phyloP scores from a whole-genome alignment of 2,113 vertebrate species.

The Calypte anna region DNA sequence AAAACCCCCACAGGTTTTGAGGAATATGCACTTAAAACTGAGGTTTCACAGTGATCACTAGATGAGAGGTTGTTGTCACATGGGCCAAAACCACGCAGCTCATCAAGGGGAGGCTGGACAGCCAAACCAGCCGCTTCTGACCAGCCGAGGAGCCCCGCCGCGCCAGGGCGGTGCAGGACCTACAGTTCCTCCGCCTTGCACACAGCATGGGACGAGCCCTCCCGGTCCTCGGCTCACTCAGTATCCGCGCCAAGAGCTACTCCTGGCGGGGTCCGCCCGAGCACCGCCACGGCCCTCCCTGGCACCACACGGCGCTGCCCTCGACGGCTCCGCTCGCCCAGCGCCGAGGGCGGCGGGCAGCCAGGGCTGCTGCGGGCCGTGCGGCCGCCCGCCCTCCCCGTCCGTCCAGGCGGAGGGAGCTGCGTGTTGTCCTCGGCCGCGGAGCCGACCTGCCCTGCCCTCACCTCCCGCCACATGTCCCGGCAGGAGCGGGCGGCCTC shows the following conservation, averaged over 20 bases:
- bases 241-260: too few relatives aligned
- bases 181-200: not conserved
- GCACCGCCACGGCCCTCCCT: too few relatives aligned
- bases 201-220: not conserved
- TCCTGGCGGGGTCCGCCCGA: not conserved
- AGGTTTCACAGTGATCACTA: not conserved
- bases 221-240: not conserved
- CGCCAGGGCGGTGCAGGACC: rapidly evolving
- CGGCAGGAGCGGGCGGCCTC: not conserved
- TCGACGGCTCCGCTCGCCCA: not conserved
- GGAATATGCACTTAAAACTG: not conserved
- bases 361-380: not conserved
- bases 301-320: not conserved
- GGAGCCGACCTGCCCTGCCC: not conserved
- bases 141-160: not conserved
- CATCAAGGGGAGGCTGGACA: not conserved
- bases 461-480: not conserved
- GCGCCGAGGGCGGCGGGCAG: not conserved
- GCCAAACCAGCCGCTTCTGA: not conserved
- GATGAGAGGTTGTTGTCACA: not conserved
- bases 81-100: not conserved
- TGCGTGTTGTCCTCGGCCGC: not conserved
- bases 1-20: not conserved
- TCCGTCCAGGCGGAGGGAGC: not conserved
- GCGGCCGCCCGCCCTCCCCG: not conserved